These are phyloP conservation scores for Palythoa grandis DNA, from an alignment of 92 coral and sea anemone genomes.

Conservation along the genomic window DNA sequence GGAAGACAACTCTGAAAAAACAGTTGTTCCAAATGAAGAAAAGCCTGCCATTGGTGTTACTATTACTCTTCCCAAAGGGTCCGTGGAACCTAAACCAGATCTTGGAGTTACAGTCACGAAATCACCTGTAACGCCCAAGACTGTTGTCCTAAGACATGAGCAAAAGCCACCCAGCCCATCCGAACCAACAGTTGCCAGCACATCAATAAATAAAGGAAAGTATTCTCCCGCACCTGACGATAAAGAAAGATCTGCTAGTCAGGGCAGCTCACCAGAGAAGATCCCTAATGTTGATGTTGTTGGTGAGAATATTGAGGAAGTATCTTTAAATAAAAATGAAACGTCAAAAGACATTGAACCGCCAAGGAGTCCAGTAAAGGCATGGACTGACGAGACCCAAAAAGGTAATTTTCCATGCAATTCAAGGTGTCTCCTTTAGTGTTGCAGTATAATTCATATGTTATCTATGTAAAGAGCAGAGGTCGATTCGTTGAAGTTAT, in stretches of 20 bases:
- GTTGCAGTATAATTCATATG: no score
- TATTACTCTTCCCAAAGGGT: conserved; percentile 67
- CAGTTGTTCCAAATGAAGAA: conserved; percentile 42
- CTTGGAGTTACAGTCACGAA: conserved; percentile 78
- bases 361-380: conserved; percentile 74
- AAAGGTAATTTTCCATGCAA: conserved; percentile 16
- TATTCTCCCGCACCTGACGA: neutral
- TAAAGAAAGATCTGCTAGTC: neutral
- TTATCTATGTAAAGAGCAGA: no score
- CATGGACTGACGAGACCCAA: conserved; percentile 76
- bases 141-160: conserved; percentile 60
- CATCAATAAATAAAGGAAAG: conserved; percentile 22
- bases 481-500: no score
- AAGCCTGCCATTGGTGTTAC: conserved; percentile 83
- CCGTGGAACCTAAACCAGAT: conserved; percentile 48
- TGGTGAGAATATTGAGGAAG: conserved; percentile 44
- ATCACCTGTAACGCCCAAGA: conserved; percentile 71
- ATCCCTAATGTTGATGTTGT: neutral
- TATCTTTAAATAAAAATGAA: conserved; percentile 31
- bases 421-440: no score
- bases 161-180: conserved; percentile 8
- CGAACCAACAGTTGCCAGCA: conserved; percentile 15
- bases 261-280: neutral
- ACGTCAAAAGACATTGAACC: conserved; percentile 23
- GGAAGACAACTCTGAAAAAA: conserved; percentile 32